Conservation (phyloP, 2,113 vertebrate genomes). For the Micromys minutus region DNA sequence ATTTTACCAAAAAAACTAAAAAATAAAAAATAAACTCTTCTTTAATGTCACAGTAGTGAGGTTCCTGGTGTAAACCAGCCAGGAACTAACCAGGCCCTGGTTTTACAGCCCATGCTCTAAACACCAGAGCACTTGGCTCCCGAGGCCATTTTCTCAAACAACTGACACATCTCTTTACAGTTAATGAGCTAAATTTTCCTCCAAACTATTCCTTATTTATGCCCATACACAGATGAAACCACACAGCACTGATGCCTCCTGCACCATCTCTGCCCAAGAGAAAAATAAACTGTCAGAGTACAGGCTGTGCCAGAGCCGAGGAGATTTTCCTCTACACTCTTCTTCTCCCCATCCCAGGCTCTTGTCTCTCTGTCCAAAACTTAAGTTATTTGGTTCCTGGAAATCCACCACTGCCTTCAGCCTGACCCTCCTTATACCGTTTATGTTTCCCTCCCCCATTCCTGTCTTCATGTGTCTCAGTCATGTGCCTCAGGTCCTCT, state of each 20-base stretch:
- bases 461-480: background rate
- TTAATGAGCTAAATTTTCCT: slow-evolving; percentile 14
- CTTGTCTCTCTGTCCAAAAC: background rate
- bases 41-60: no score
- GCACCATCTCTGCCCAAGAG: background rate
- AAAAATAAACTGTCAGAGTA: background rate
- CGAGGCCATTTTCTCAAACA: background rate
- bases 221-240: background rate
- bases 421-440: background rate
- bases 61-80: background rate
- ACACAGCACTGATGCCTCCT: background rate
- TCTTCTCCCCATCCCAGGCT: background rate
- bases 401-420: background rate
- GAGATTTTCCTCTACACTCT: background rate
- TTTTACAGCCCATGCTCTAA: background rate
- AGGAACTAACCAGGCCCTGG: background rate
- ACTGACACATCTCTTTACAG: background rate
- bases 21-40: background rate
- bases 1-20: slow-evolving; percentile 45
- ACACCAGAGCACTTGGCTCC: slow-evolving; percentile 4
- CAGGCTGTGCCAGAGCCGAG: background rate
- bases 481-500: background rate
- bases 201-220: background rate
- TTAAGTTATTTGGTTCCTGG: background rate
- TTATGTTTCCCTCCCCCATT: background rate